A percentile compares a stretch with the other conserved stretches of the same genome.
Evolutionary conservation across 37 sponge, comb jelly and placozoan species (phyloP).

Genomic region (Spongia lamella): DNA sequence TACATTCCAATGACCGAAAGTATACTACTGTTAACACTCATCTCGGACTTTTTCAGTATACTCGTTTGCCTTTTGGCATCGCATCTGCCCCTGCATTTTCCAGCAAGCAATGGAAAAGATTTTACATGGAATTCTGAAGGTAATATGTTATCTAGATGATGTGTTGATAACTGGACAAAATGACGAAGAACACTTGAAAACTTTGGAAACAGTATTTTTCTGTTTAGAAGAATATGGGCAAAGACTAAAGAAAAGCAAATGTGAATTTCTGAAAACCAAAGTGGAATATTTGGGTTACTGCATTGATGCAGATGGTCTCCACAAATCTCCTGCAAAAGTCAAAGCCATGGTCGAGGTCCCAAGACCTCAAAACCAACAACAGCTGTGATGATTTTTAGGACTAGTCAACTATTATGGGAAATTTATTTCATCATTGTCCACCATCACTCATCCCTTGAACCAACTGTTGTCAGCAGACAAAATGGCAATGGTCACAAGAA

Average conservation of each 20-base stretch:
- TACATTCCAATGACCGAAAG: too few species aligned
- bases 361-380: neutral
- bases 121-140: too few species aligned
- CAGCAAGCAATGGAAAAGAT: too few species aligned
- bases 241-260: neutral
- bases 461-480: neutral
- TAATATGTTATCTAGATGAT: constrained; percentile 6
- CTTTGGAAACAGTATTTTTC: neutral
- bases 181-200: constrained; percentile 3
- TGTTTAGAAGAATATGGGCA: neutral
- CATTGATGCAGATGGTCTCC: neutral
- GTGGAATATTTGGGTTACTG: constrained; percentile 1
- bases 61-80: too few species aligned
- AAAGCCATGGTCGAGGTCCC: constrained; percentile 1
- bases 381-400: constrained; percentile 9
- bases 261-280: neutral
- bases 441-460: neutral
- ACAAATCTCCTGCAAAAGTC: neutral
- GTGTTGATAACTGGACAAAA: neutral
- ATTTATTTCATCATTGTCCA: constrained; percentile 3
- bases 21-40: too few species aligned
- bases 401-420: constrained; percentile 13
- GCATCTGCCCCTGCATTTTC: too few species aligned
- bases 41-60: too few species aligned
- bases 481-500: neutral